Percentiles rank a stretch among this genome's conserved stretches.
These are phyloP conservation scores for Ctenomys sociabilis DNA, from an alignment of 2,113 vertebrate genomes.

Conservation along the genomic window DNA sequence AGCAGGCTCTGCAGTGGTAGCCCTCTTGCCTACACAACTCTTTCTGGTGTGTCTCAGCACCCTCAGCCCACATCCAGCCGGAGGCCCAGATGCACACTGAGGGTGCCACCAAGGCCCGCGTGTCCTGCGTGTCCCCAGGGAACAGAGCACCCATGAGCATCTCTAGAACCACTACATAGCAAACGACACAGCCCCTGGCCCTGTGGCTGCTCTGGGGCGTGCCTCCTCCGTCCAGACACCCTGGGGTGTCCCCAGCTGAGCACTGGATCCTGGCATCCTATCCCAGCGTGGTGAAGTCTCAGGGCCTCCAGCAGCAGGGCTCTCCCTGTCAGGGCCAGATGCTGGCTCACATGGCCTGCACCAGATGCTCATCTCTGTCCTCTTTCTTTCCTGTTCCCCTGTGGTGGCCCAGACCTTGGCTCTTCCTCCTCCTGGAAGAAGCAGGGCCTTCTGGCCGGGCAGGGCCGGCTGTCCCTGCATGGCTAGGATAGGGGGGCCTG, in stretches of 20 bases:
- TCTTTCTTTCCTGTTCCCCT: not conserved
- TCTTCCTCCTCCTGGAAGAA: not conserved
- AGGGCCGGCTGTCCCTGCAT: no score
- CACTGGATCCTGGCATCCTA: not conserved
- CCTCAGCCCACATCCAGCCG: fast-evolving
- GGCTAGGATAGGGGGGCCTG: no score
- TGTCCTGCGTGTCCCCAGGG: not conserved
- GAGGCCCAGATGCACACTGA: not conserved
- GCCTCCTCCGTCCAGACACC: not conserved
- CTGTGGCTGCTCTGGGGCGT: no score
- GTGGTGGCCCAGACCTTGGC: no score
- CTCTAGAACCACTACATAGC: not conserved
- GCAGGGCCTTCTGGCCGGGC: no score
- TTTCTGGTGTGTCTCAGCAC: not conserved
- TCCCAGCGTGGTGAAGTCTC: not conserved
- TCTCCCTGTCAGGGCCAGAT: not conserved
- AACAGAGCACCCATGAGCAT: not conserved
- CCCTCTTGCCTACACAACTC: not conserved
- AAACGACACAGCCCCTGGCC: not conserved
- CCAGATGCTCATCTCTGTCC: not conserved
- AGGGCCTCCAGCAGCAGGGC: not conserved
- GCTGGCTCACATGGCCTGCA: not conserved
- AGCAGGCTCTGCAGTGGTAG: no score
- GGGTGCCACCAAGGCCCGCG: no score
- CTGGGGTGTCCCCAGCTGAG: not conserved